Percentiles rank a stretch among this genome's conserved stretches.
phyloP scores from a whole-genome alignment of 2,888 invertebrate genomes.

The Drosophila nr. fundita region DNA sequence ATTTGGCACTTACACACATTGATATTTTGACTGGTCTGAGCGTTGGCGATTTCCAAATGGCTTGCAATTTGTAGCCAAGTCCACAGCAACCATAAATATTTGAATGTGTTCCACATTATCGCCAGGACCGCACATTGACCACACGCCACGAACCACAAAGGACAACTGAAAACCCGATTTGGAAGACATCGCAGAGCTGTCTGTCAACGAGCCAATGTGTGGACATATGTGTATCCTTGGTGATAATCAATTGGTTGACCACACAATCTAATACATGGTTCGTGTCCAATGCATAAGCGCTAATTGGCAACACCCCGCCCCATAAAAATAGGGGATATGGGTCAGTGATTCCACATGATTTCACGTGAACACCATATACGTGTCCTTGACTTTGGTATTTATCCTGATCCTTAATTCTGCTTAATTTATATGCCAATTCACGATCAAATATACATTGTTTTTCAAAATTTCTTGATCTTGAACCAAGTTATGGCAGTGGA shows the following conservation, averaged over 20 bases:
- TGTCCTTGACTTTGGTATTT: slow-evolving; percentile 23
- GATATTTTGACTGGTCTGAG: slow-evolving; percentile 90
- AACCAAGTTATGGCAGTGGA: neutral
- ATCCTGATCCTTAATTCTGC: neutral
- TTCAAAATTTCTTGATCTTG: neutral
- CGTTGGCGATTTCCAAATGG: slow-evolving; percentile 39
- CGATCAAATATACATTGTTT: neutral
- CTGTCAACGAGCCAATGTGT: slow-evolving; percentile 55
- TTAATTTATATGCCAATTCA: neutral
- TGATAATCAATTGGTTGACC: slow-evolving; percentile 75
- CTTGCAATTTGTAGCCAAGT: slow-evolving; percentile 25
- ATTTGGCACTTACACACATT: slow-evolving; percentile 88
- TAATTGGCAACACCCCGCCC: slow-evolving; percentile 51
- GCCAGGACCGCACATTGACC: slow-evolving; percentile 29
- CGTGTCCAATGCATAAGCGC: slow-evolving; percentile 40
- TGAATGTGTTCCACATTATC: slow-evolving; percentile 41
- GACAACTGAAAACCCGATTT: slow-evolving; percentile 47
- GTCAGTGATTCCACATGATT: slow-evolving; percentile 15
- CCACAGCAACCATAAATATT: slow-evolving; percentile 51
- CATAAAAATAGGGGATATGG: slow-evolving; percentile 5
- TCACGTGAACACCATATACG: neutral
- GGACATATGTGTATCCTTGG: slow-evolving; percentile 72
- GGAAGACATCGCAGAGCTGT: slow-evolving; percentile 11
- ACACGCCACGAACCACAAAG: slow-evolving; percentile 50
- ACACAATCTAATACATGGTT: slow-evolving; percentile 45